Conservation (phyloP, 2,797 vertebrate species). For the Eulemur coronatus region DNA sequence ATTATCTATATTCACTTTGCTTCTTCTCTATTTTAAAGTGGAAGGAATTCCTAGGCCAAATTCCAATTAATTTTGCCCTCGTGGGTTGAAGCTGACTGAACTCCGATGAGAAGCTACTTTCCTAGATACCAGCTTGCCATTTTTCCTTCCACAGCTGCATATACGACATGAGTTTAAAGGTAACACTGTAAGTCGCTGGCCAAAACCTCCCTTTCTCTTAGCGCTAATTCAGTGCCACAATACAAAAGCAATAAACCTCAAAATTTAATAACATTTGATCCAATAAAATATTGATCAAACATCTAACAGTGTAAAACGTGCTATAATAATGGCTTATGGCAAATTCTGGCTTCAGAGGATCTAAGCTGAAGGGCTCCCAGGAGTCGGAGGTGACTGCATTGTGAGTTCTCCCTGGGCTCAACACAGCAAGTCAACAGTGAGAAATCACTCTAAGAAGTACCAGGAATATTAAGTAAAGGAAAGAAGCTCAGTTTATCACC, state of each 20-base stretch:
- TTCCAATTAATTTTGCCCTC: neutral
- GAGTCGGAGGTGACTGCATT: neutral
- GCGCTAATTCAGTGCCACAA: neutral
- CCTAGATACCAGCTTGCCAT: neutral
- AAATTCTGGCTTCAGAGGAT: neutral
- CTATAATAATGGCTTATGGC: neutral
- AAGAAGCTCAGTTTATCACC: neutral
- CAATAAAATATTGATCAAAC: neutral
- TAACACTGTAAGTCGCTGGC: neutral
- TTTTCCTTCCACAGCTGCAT: neutral
- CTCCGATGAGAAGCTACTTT: neutral
- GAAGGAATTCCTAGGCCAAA: neutral
- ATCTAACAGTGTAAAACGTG: neutral
- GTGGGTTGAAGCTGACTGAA: neutral
- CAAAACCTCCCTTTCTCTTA: neutral
- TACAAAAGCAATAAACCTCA: neutral
- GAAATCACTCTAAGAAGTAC: neutral
- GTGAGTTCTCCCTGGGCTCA: neutral
- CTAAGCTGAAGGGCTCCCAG: neutral
- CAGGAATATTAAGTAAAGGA: neutral
- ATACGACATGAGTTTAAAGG: neutral
- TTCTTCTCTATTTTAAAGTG: slow-evolving; percentile 7
- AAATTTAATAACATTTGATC: neutral
- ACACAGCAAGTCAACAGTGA: neutral
- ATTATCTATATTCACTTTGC: neutral